Evolutionary conservation across 1,140 invertebrate species (phyloP).

Genomic region (Drosophila pectinifera): DNA sequence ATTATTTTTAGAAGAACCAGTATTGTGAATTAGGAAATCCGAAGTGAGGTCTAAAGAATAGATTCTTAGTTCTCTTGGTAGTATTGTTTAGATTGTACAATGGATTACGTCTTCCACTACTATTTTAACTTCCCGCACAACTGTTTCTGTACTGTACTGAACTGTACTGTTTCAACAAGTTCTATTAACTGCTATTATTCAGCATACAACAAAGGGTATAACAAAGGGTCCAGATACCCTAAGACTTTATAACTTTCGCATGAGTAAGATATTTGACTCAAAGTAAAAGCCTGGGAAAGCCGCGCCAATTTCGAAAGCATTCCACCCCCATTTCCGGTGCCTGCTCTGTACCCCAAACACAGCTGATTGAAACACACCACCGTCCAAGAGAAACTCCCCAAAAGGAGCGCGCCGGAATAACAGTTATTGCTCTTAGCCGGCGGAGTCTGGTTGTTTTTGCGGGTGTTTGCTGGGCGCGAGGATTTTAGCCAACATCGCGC

Average conservation of each 20-base stretch:
- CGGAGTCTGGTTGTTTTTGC: conserved; percentile 37
- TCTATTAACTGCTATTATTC: background rate
- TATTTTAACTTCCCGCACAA: too few relatives aligned
- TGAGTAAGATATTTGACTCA: background rate
- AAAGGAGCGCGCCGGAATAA: conserved; percentile 34
- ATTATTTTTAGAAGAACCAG: too few relatives aligned
- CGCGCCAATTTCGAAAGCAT: conserved; percentile 19
- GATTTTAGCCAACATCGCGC: conserved; percentile 5
- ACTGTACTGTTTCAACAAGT: too few relatives aligned
- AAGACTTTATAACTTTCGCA: background rate
- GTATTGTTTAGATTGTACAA: too few relatives aligned
- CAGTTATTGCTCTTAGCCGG: conserved; percentile 33
- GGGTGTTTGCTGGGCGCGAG: conserved; percentile 6
- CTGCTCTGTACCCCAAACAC: conserved; percentile 16
- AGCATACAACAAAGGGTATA: background rate
- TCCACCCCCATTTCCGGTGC: conserved; percentile 7
- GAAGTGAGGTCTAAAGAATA: too few relatives aligned
- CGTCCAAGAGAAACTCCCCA: conserved; percentile 15
- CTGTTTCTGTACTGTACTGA: too few relatives aligned
- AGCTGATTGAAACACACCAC: conserved; percentile 35
- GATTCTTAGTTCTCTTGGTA: too few relatives aligned
- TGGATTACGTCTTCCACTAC: too few relatives aligned
- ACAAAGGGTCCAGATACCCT: background rate
- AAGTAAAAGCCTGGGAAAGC: background rate
- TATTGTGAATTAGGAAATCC: too few relatives aligned